Evolutionary conservation across 2,113 vertebrate genomes (phyloP), one percentile per base, ranked within the genome.

Genomic region (Corythaeola cristata): DNA sequence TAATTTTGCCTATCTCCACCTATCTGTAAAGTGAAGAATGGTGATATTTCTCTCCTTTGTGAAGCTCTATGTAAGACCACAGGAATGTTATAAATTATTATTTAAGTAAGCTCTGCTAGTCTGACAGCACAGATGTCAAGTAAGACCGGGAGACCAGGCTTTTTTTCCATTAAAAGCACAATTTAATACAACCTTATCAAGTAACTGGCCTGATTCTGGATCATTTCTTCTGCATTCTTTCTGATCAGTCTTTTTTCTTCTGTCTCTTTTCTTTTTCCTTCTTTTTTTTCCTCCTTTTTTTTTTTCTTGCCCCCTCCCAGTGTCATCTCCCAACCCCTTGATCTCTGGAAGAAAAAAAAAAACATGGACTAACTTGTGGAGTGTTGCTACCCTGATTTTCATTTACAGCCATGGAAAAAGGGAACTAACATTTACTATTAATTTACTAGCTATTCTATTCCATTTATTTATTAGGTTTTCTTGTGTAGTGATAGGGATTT

Each of bases 221-320:
- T 53, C 0, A 5, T 24, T 83, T 85, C 27, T 89, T 74, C 14
- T 62, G 5, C 41, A 13, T 59, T 53, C 6, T 73, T 85, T 64
- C 35, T 56, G 47, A 53, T 53, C 4, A 28, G 3, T 17, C 6
- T 9, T 30, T 17, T 56, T 33, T 44, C 26, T 73, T 4, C 27
- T 15, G n/a, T 21, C 18, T 8, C 6, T 11, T 11, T 26, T 4
- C 22, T 41, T 27, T 10, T 19, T 16, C 22, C 14, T 17, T 11
- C 9, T 45, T 41, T n/a, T 35, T 28, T 2, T 2, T 5, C 4
- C 32, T 7, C 2, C 2, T 16, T 15, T 7, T 28, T 28, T 28
- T 28, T 24, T 50, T 50, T 4, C 11, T 3, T 4, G 3, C 5
- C 18, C 2, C 5, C 24, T 26, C 50, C 39, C 39, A 39, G 41